phyloP scores from a whole-genome alignment of 2,797 vertebrate genomes.

The Psittacula derbiana region DNA sequence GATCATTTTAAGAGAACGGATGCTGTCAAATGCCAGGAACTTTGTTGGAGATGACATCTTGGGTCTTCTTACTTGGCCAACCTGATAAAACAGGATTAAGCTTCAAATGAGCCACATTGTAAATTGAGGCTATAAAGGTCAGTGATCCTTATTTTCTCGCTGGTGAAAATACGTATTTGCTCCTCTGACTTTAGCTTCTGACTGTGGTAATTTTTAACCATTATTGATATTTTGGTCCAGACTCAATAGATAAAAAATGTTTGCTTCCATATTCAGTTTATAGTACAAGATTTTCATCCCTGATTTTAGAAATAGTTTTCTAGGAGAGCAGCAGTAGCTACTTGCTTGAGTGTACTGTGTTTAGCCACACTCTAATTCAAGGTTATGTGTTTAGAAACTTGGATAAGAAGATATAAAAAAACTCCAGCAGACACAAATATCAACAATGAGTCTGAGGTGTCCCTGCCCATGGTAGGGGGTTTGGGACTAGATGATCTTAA shows the following conservation, averaged over 20 bases:
- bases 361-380: constrained; percentile 21
- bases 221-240: not conserved
- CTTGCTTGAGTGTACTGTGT: not conserved
- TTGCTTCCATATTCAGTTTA: not conserved
- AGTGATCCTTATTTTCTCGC: not conserved
- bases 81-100: not conserved
- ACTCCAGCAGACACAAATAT: constrained; percentile 35
- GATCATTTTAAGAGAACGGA: not conserved
- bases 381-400: constrained; percentile 17
- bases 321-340: not conserved
- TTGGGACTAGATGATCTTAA: not conserved
- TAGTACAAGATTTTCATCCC: not conserved
- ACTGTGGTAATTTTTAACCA: not conserved
- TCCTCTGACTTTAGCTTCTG: not conserved
- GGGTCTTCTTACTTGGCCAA: not conserved
- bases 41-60: not conserved
- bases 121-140: not conserved
- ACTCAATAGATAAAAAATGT: not conserved
- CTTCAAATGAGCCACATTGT: not conserved
- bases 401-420: constrained; percentile 44
- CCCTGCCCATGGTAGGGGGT: not conserved
- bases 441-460: not conserved
- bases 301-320: constrained; percentile 32
- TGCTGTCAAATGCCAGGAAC: not conserved
- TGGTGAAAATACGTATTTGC: not conserved